Percentiles rank a stretch among this genome's conserved stretches.
These are phyloP conservation scores for Ypsolopha scabrella DNA, from an alignment of 2,888 invertebrate genomes.

Conservation along the genomic window DNA sequence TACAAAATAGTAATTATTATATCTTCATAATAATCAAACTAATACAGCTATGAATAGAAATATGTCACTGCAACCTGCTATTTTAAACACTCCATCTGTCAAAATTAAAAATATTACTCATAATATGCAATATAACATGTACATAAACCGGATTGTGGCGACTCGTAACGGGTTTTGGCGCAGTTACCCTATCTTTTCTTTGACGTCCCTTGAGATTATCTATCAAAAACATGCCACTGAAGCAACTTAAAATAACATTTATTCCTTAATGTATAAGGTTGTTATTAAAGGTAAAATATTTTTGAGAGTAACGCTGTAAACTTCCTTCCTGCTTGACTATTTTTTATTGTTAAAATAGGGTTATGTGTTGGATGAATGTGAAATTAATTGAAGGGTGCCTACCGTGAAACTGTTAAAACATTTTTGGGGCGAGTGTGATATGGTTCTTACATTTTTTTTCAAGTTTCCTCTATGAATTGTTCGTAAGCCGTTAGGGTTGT, in stretches of 20 bases:
- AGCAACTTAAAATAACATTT: neutral
- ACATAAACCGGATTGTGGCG: constrained; percentile 37
- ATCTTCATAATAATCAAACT: too few relatives aligned
- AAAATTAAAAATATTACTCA: constrained; percentile 20
- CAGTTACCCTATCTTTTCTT: constrained; percentile 18
- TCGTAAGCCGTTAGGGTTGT: neutral
- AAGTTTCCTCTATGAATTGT: neutral
- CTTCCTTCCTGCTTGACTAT: constrained; percentile 44
- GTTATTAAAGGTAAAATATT: too few relatives aligned
- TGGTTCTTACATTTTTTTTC: constrained; percentile 27
- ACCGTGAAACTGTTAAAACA: constrained; percentile 30
- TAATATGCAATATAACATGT: constrained; percentile 48
- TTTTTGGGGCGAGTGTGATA: constrained; percentile 33
- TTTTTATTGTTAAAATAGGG: constrained; percentile 29
- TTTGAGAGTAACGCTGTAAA: neutral
- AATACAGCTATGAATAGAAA: neutral
- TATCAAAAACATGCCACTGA: neutral
- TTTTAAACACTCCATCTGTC: constrained; percentile 1
- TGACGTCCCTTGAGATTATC: neutral
- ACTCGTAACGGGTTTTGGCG: constrained; percentile 36
- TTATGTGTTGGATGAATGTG: constrained; percentile 39
- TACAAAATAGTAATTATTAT: too few relatives aligned
- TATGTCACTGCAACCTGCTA: neutral
- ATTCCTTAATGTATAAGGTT: neutral
- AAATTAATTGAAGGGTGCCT: constrained; percentile 57